A percentile compares a stretch with the other conserved stretches of the same genome.
Conservation (phyloP, 2,113 vertebrate genomes). For the Danio rerio region DNA sequence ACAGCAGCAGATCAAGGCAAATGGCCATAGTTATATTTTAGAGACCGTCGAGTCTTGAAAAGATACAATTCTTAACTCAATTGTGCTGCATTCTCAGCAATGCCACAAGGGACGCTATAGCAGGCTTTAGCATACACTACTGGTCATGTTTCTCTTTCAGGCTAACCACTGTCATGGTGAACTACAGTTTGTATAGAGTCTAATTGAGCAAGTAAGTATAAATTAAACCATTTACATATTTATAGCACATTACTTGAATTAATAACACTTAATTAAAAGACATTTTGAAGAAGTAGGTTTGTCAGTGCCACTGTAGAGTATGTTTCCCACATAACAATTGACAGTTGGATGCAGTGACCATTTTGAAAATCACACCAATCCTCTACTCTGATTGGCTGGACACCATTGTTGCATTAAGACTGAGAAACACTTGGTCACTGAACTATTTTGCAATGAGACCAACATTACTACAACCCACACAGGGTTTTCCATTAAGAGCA, state of each 20-base stretch:
- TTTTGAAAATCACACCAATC: neutral
- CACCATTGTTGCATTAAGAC: constrained; percentile 17
- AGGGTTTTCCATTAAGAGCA: constrained; percentile 10
- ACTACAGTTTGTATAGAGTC: neutral
- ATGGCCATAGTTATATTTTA: neutral
- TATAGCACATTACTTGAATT: neutral
- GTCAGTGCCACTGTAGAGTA: neutral
- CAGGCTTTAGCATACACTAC: neutral
- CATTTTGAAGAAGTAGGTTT: neutral
- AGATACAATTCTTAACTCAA: neutral
- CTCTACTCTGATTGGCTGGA: constrained; percentile 18
- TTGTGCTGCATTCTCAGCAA: neutral
- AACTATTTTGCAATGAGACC: constrained; percentile 23
- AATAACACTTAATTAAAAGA: neutral
- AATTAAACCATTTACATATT: neutral
- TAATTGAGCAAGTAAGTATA: neutral
- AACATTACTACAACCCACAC: constrained; percentile 16
- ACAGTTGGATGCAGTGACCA: neutral
- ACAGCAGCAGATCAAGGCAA: neutral
- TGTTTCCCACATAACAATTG: constrained; percentile 8
- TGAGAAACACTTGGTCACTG: constrained; percentile 1
- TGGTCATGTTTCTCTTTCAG: neutral
- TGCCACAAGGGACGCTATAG: neutral
- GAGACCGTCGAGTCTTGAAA: neutral
- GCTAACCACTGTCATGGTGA: neutral